Evolutionary conservation across 2,113 vertebrate species (phyloP).

Genomic region (Psophia crepitans): DNA sequence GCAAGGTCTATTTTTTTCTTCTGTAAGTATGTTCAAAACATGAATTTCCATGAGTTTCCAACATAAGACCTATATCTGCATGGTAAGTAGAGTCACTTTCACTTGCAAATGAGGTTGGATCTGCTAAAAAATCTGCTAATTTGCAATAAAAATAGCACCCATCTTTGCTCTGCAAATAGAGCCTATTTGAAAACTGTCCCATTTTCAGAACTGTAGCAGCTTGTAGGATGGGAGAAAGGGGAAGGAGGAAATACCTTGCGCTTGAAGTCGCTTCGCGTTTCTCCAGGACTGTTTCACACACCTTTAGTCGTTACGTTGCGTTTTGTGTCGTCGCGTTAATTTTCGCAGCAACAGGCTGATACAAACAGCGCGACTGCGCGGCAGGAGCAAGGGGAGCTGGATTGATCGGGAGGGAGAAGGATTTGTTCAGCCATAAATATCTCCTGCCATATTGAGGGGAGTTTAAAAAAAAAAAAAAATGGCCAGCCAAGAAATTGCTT

Average conservation of each 20-base stretch:
- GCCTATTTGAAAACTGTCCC: slow-evolving; percentile 66
- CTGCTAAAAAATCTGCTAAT: slow-evolving; percentile 67
- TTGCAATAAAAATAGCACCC: slow-evolving; percentile 68
- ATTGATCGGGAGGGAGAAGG: slow-evolving; percentile 41
- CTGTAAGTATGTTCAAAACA: slow-evolving; percentile 64
- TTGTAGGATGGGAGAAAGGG: slow-evolving; percentile 49
- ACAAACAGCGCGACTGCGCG: neutral
- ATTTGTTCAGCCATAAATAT: slow-evolving; percentile 69
- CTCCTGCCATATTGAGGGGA: slow-evolving; percentile 63
- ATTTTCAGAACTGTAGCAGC: slow-evolving; percentile 63
- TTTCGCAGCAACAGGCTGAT: slow-evolving; percentile 51
- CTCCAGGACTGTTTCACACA: slow-evolving; percentile 47
- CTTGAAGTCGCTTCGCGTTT: slow-evolving; percentile 26
- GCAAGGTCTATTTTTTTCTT: slow-evolving; percentile 58
- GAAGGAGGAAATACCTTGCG: slow-evolving; percentile 57
- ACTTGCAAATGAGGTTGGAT: slow-evolving; percentile 68
- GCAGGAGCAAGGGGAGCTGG: slow-evolving; percentile 36
- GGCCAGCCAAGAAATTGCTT: slow-evolving; percentile 63
- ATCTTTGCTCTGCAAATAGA: slow-evolving; percentile 67
- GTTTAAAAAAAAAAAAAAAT: slow-evolving; percentile 9
- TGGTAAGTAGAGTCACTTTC: slow-evolving; percentile 68
- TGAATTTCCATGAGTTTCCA: slow-evolving; percentile 69
- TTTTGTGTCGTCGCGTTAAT: slow-evolving; percentile 59
- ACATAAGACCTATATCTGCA: slow-evolving; percentile 67
- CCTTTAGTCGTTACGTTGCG: slow-evolving; percentile 27